Percentiles rank a stretch among this genome's conserved stretches.
phyloP scores from a whole-genome alignment of 2,113 vertebrate genomes.

The Danionella cerebrum region DNA sequence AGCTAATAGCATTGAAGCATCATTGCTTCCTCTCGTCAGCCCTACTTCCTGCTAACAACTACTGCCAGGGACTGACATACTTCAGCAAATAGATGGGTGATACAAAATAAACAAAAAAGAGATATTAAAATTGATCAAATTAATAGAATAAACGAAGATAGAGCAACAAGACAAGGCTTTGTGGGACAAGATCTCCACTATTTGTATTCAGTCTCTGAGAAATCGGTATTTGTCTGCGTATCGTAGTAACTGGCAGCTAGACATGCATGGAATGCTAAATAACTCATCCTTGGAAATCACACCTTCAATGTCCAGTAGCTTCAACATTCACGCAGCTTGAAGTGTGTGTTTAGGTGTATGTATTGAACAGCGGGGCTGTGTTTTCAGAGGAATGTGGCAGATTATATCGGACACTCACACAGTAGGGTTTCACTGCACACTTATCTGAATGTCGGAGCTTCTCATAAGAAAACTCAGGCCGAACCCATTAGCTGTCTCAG shows the following conservation, averaged over 20 bases:
- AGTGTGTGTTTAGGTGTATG: neutral
- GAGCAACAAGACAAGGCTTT: no score
- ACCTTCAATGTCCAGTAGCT: neutral
- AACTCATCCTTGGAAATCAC: neutral
- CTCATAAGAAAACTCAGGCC: neutral
- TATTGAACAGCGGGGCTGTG: neutral
- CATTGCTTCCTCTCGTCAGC: constrained; percentile 5
- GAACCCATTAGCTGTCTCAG: neutral
- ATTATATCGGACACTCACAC: neutral
- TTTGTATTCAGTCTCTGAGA: neutral
- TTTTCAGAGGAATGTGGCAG: neutral
- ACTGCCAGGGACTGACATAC: neutral
- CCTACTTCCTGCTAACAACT: constrained; percentile 8
- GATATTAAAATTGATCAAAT: no score
- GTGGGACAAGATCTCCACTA: neutral
- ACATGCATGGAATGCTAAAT: neutral
- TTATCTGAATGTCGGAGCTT: neutral
- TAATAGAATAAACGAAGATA: no score
- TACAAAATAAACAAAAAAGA: neutral
- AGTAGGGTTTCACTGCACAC: neutral
- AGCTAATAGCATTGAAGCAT: constrained; percentile 28
- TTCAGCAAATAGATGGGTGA: neutral
- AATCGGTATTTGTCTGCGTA: constrained; percentile 5
- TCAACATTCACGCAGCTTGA: neutral
- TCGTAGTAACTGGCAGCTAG: constrained; percentile 3